Evolutionary conservation across 2,888 invertebrate species (phyloP).

Genomic region (Caenorhabditis drosophilae): DNA sequence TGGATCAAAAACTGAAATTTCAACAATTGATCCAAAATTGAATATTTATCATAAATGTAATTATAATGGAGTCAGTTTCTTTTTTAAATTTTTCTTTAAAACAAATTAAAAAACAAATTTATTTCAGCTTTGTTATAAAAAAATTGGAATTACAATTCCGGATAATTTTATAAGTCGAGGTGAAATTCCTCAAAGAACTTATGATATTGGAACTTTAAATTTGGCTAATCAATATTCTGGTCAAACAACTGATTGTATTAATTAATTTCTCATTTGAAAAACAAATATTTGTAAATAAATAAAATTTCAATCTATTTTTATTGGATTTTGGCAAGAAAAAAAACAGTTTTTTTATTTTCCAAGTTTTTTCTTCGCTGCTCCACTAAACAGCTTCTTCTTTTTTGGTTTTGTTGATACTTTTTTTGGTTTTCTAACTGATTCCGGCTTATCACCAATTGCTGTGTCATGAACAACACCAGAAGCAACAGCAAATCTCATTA

Average conservation of each 20-base stretch:
- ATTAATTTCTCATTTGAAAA: neutral
- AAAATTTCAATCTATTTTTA: neutral
- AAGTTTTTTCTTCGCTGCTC: neutral
- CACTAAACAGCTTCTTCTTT: neutral
- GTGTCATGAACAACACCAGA: constrained; percentile 30
- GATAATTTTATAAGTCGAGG: constrained; percentile 48
- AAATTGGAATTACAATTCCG: constrained; percentile 55
- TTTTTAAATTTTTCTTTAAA: no score
- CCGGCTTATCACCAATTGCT: constrained; percentile 7
- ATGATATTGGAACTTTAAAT: constrained; percentile 52
- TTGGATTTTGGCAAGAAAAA: neutral
- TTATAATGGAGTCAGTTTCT: constrained; percentile 50
- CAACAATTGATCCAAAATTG: constrained; percentile 49
- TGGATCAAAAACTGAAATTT: constrained; percentile 49
- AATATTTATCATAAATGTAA: constrained; percentile 57
- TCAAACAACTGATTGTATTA: neutral
- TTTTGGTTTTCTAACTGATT: neutral
- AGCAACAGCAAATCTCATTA: constrained; percentile 27
- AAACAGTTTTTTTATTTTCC: neutral
- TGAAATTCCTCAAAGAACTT: constrained; percentile 42
- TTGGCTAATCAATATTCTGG: constrained; percentile 29
- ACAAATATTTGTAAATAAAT: neutral
- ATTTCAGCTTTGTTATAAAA: constrained; percentile 54
- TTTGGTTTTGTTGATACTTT: neutral
- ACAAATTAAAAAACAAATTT: no score